Evolutionary conservation across 2,888 invertebrate genomes (phyloP), one percentile per base, ranked within the genome.

Genomic region (Apamea anceps): DNA sequence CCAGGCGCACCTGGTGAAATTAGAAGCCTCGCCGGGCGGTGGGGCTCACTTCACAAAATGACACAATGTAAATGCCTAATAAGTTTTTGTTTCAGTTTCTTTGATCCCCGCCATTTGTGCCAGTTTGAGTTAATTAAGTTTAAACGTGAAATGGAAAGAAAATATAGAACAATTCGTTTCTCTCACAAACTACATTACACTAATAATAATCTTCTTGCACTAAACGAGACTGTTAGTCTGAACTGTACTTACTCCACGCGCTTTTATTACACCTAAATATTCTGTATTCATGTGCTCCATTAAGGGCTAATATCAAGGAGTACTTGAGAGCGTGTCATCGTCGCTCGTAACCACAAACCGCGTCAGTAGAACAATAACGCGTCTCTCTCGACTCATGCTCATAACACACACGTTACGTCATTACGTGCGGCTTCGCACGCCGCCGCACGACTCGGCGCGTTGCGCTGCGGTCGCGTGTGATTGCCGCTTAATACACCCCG

Each of bases 401-500:
- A 21, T 54, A 73, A 63, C 32, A 72, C 66, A 54, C 54, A 60
- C 66, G 68, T 63, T 54, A 62, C 21, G 60, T 45, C 32, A 28
- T 18, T 3, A 18, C 37, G 7, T 54, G 54, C 65, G 28, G 7
- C 74, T 1, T 65, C 66, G 65, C 51, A 42, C 32, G 48, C 28
- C 51, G 2, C 77, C 68, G 62, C 72, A n/a, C 32, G 42, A 7
- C 28, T 62, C 51, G 67, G 32, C 65, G 78, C 68, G 21, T 66
- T 21, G 71, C 54, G 73, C 79, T 86, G 87, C 77, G 84, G 89
- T 77, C 60, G 79, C 85, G 37, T 51, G 66, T 80, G 77, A 84
- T 84, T 84, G 82, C 75, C 80, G 75, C 78, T 82, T 83, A 81
- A 89, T 86, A 84, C 72, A 81, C 72, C 66, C 78, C 76, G 37